These are phyloP conservation scores for Eledona agricola DNA, from an alignment of 2,888 invertebrate species.

Conservation along the genomic window DNA sequence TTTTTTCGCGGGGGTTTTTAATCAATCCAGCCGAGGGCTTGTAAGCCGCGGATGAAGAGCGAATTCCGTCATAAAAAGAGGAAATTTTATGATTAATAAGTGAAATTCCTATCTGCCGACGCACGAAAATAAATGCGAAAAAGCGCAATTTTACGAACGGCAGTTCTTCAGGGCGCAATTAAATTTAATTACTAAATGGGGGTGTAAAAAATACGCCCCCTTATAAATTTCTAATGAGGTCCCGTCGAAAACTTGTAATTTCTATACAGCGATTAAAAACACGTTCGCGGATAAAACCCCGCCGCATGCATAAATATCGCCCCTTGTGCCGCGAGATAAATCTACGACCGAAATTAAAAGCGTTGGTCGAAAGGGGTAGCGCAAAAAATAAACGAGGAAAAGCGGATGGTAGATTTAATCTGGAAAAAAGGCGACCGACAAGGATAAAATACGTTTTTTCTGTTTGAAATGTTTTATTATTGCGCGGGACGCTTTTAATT, in stretches of 20 bases:
- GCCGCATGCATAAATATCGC: conserved; percentile 52
- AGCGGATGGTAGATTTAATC: conserved; percentile 43
- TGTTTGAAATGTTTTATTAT: conserved; percentile 49
- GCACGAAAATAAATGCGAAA: conserved; percentile 33
- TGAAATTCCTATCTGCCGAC: conserved; percentile 38
- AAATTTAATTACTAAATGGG: conserved; percentile 57
- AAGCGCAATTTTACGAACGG: conserved; percentile 37
- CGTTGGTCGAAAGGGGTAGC: conserved; percentile 51
- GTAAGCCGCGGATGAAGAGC: conserved; percentile 30
- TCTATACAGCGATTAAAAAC: conserved; percentile 32
- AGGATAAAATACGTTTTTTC: conserved; percentile 47
- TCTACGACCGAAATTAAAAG: conserved; percentile 56
- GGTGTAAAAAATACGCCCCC: conserved; percentile 45
- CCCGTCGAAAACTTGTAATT: no score
- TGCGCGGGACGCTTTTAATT: conserved; percentile 42
- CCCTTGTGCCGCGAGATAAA: conserved; percentile 54
- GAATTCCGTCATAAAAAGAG: conserved; percentile 39
- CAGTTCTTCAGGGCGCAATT: conserved; percentile 49
- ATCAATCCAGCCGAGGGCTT: no score
- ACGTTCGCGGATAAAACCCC: conserved; percentile 29
- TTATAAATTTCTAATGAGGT: no score
- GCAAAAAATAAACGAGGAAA: conserved; percentile 48
- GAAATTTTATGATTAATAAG: conserved; percentile 45
- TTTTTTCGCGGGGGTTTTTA: no score
- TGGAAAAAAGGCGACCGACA: conserved; percentile 43